phyloP scores from a whole-genome alignment of 35 echinoderm and acorn worm species.

The Diadema setosum region DNA sequence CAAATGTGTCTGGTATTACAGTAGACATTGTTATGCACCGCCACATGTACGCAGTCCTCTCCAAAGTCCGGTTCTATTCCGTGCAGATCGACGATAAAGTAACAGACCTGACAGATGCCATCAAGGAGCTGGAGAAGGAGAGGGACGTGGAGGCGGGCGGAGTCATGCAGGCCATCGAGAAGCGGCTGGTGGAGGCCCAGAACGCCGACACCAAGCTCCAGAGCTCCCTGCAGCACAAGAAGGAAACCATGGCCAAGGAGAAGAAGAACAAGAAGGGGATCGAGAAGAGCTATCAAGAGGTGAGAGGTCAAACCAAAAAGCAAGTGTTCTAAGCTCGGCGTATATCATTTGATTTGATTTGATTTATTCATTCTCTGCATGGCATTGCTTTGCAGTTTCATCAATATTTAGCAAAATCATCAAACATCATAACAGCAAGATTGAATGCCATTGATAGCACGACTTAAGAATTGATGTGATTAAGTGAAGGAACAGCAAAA shows the following conservation, averaged over 20 bases:
- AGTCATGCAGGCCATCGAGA: slow-evolving; percentile 66
- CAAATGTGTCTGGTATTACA: no score
- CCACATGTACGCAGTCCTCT: no score
- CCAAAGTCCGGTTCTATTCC: no score
- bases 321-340: neutral
- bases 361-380: no score
- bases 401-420: no score
- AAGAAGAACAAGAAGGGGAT: slow-evolving; percentile 94
- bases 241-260: slow-evolving; percentile 78
- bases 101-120: slow-evolving; percentile 48
- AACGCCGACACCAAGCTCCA: slow-evolving; percentile 89
- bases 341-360: neutral
- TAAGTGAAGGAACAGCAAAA: no score
- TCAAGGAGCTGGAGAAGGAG: slow-evolving; percentile 70
- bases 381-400: no score
- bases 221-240: slow-evolving; percentile 75
- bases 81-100: slow-evolving; percentile 81
- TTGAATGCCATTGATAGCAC: no score
- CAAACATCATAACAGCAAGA: no score
- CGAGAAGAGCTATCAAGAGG: slow-evolving; percentile 90
- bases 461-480: no score
- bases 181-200: slow-evolving; percentile 55
- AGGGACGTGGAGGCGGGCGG: slow-evolving; percentile 86
- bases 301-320: neutral
- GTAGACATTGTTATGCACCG: no score